These are phyloP conservation scores for Oscheius sp. DNA, from an alignment of 2,888 invertebrate species.

Conservation along the genomic window DNA sequence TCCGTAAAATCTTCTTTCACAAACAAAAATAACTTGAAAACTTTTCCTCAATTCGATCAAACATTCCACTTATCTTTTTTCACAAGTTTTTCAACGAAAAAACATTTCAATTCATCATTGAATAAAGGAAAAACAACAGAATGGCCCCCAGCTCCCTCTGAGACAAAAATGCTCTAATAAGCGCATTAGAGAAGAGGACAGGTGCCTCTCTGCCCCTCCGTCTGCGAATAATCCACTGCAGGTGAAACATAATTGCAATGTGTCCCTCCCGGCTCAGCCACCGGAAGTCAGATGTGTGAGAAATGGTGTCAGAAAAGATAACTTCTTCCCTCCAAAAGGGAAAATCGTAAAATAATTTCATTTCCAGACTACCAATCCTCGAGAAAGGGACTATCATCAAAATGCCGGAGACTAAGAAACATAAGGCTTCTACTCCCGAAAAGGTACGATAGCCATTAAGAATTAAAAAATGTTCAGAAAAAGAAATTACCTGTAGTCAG, in stretches of 20 bases:
- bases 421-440: background rate
- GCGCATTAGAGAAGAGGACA: conserved; percentile 19
- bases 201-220: conserved; percentile 23
- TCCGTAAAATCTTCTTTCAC: background rate
- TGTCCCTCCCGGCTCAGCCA: background rate
- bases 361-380: background rate
- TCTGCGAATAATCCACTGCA: conserved; percentile 19
- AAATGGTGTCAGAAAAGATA: background rate
- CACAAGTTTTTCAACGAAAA: background rate
- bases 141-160: too few species aligned
- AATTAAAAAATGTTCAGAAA: conserved; percentile 4
- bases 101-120: background rate
- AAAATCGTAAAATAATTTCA: background rate
- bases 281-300: conserved; percentile 5
- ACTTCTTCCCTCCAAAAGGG: background rate
- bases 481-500: background rate
- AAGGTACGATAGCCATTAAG: background rate
- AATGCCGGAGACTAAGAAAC: conserved; percentile 9
- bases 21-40: background rate
- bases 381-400: too few species aligned
- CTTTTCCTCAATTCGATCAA: background rate
- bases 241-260: conserved; percentile 28
- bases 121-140: background rate
- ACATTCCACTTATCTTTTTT: background rate
- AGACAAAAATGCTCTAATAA: conserved; percentile 2